Evolutionary conservation across 2,888 invertebrate species (phyloP), one percentile per base, ranked within the genome.

Genomic region (Microplitis deprimator): DNA sequence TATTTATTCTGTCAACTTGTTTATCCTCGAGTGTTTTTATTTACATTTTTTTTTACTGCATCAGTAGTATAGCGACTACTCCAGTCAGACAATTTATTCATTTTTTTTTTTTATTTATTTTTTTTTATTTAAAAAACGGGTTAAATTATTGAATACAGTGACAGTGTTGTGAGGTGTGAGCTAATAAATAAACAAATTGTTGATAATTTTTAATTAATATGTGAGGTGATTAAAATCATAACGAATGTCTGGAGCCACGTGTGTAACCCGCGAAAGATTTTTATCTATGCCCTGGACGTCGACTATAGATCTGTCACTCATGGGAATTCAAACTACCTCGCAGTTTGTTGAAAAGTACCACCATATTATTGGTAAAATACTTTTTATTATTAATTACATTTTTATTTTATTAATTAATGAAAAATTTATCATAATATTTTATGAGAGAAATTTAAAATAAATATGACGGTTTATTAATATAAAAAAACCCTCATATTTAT

Each of bases 251-350:
- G 82, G 84, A 77, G 84, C 83, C 72, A 80, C 82, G 81, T 85
- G 81, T 79, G 77, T 82, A 73, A 84, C 84, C 73, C 71, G 82
- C 79, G 83, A 84, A 80, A 77, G 79, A 71, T 69, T 71, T 77
- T 83, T 84, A 81, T 65, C 81, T 79, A 82, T 81, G 78, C 82
- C 81, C 74, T 86, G 85, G 83, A 83, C 82, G 79, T 80, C 80
- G 78, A 83, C 83, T 76, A 77, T 84, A 79, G 85, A 86, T 77
- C 82, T 86, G 82, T 87, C 86, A 89, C 90, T 88, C 85, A 90
- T 91, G 91, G 90, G 91, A 87, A 89, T 91, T 86, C 90, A 90
- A 89, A 90, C 87, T 77, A 90, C 90, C 76, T 86, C 88, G 61
- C 90, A 90, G 83, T 90, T 89, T 83, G 85, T 90, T 82, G 89